phyloP scores from a whole-genome alignment of 2,888 invertebrate genomes.

The Unio delphinus region DNA sequence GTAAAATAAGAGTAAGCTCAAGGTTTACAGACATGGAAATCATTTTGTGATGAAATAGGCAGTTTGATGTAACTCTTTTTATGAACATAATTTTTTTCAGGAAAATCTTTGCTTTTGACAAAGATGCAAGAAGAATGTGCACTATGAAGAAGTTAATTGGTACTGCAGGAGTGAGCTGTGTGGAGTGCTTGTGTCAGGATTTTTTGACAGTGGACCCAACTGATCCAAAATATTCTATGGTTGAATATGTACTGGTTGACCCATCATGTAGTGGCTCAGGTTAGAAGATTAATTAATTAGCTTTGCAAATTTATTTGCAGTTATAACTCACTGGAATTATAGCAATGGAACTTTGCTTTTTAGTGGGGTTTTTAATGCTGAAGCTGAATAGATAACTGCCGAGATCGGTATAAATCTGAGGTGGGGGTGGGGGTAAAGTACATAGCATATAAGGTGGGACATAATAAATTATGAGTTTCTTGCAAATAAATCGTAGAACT shows the following conservation, averaged over 20 bases:
- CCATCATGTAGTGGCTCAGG: slow-evolving; percentile 98
- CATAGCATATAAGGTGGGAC: too few species aligned
- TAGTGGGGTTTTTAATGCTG: not conserved
- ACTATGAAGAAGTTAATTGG: slow-evolving; percentile 52
- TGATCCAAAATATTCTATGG: slow-evolving; percentile 71
- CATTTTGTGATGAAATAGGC: not conserved
- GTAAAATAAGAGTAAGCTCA: too few species aligned
- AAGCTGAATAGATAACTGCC: not conserved
- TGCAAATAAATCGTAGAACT: too few species aligned
- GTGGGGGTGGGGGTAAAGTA: too few species aligned
- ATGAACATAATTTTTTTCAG: slow-evolving; percentile 44
- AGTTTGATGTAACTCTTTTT: not conserved
- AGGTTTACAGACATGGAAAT: not conserved
- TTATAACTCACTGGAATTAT: not conserved
- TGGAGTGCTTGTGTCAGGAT: slow-evolving; percentile 80
- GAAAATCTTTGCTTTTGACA: slow-evolving; percentile 86
- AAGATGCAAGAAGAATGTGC: slow-evolving; percentile 72
- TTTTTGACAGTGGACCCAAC: slow-evolving; percentile 79
- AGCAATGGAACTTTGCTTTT: not conserved
- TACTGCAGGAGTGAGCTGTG: slow-evolving; percentile 79
- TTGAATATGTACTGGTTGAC: slow-evolving; percentile 94
- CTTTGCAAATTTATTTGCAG: too few species aligned
- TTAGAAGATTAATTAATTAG: slow-evolving; percentile 22
- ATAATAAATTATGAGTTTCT: too few species aligned
- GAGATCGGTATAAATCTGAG: too few species aligned